Percentiles rank a stretch among this genome's conserved stretches.
Conservation (phyloP, 2,888 invertebrate genomes). For the Drosophila greeni region DNA sequence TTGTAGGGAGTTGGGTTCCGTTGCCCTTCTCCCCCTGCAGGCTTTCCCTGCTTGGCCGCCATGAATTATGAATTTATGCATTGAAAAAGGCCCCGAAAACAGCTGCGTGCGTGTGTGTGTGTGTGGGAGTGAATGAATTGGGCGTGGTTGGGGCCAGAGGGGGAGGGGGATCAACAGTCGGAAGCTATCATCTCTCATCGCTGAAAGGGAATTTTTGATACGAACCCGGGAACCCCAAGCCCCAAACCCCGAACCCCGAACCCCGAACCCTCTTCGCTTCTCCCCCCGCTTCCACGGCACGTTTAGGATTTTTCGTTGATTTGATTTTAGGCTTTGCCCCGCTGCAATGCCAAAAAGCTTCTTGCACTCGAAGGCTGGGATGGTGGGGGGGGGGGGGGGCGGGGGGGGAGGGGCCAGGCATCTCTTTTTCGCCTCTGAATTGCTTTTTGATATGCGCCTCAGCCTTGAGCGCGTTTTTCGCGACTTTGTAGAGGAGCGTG, state of each 20-base stretch:
- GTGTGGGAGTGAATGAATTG: constrained; percentile 32
- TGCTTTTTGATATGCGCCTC: constrained; percentile 48
- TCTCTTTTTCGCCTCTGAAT: constrained; percentile 35
- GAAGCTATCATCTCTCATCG: constrained; percentile 40
- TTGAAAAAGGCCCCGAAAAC: constrained; percentile 57
- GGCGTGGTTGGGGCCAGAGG: neutral
- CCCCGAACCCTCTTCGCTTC: neutral
- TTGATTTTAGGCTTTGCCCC: constrained; percentile 64
- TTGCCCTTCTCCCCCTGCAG: constrained; percentile 8
- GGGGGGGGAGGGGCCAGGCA: neutral
- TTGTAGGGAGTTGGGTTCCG: constrained; percentile 3
- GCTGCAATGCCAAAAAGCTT: constrained; percentile 55
- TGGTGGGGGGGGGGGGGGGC: neutral
- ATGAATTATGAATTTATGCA: constrained; percentile 74
- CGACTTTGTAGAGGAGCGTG: constrained; percentile 48
- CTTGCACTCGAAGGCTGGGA: constrained; percentile 21
- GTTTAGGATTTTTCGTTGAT: constrained; percentile 71
- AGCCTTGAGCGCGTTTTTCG: constrained; percentile 45
- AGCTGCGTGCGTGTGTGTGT: constrained; percentile 22
- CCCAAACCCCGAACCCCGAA: no score
- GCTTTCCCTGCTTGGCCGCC: constrained; percentile 40
- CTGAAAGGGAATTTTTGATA: constrained; percentile 69
- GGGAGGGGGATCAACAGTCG: neutral
- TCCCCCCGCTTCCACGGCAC: constrained; percentile 50
- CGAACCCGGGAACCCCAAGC: constrained; percentile 10